Evolutionary conservation across 2,113 vertebrate genomes (phyloP).

Genomic region (Sisor rabdophorus): DNA sequence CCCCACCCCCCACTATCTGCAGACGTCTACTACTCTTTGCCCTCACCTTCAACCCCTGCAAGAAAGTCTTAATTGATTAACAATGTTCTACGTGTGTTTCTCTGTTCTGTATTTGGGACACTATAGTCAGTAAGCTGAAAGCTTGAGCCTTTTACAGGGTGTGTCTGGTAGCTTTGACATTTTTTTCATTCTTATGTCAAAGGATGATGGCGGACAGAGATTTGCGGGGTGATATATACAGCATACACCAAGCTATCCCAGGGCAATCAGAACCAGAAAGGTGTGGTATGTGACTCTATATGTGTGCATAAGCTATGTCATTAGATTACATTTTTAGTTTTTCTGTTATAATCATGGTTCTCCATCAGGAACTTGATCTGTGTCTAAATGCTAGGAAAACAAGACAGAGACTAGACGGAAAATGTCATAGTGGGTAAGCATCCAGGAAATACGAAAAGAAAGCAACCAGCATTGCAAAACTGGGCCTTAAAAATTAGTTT

Average conservation of each 20-base stretch:
- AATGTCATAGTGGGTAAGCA: too few relatives aligned
- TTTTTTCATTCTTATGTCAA: conserved; percentile 43
- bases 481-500: too few relatives aligned
- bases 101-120: conserved; percentile 1
- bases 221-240: not conserved
- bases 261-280: not conserved
- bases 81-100: not conserved
- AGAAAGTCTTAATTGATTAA: conserved; percentile 1
- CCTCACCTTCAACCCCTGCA: not conserved
- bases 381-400: too few relatives aligned
- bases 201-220: conserved; percentile 9
- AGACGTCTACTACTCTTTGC: not conserved
- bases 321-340: too few relatives aligned
- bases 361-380: too few relatives aligned
- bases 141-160: conserved; percentile 2
- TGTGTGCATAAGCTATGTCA: too few relatives aligned
- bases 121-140: conserved; percentile 10
- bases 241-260: not conserved
- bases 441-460: too few relatives aligned
- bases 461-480: too few relatives aligned
- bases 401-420: too few relatives aligned
- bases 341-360: too few relatives aligned
- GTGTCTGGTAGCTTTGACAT: conserved; percentile 22
- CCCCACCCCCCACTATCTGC: not conserved
- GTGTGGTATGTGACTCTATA: too few relatives aligned